Evolutionary conservation across 2,888 invertebrate species (phyloP).

Genomic region (Melanostoma mellinum): DNA sequence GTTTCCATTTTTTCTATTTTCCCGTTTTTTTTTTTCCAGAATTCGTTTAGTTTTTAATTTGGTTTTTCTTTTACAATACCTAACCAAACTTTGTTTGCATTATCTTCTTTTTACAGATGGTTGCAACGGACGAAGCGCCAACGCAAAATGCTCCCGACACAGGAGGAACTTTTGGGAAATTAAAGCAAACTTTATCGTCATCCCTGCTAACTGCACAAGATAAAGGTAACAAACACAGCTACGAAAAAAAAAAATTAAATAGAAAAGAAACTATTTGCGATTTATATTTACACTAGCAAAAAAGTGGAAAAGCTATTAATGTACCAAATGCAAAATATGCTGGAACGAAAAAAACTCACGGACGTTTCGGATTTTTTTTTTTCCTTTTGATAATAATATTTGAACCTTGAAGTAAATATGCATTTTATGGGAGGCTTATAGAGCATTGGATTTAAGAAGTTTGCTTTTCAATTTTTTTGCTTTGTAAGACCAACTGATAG

Average conservation of each 20-base stretch:
- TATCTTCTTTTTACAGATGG: conserved; percentile 85
- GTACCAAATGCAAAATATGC: too few species aligned
- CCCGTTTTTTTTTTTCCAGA: background rate
- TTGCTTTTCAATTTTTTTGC: too few species aligned
- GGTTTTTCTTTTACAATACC: conserved; percentile 5
- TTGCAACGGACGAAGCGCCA: conserved; percentile 89
- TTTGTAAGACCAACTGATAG: too few species aligned
- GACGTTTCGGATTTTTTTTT: too few species aligned
- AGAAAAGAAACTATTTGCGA: background rate
- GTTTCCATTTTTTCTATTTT: background rate
- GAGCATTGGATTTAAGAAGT: too few species aligned
- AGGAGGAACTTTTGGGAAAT: conserved; percentile 90
- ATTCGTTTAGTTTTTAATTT: conserved; percentile 13
- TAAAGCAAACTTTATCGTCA: conserved; percentile 91
- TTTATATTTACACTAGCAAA: background rate
- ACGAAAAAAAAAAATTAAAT: background rate
- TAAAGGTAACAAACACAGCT: conserved; percentile 84
- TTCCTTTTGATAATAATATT: too few species aligned
- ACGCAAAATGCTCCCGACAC: conserved; percentile 81
- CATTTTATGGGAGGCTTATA: too few species aligned
- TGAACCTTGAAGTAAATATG: too few species aligned
- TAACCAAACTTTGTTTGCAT: conserved; percentile 25
- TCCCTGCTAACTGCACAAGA: conserved; percentile 92
- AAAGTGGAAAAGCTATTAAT: conserved; percentile 17
- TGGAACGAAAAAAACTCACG: too few species aligned